Evolutionary conservation across 2,113 vertebrate genomes (phyloP).

Genomic region (Ifrita kowaldi): DNA sequence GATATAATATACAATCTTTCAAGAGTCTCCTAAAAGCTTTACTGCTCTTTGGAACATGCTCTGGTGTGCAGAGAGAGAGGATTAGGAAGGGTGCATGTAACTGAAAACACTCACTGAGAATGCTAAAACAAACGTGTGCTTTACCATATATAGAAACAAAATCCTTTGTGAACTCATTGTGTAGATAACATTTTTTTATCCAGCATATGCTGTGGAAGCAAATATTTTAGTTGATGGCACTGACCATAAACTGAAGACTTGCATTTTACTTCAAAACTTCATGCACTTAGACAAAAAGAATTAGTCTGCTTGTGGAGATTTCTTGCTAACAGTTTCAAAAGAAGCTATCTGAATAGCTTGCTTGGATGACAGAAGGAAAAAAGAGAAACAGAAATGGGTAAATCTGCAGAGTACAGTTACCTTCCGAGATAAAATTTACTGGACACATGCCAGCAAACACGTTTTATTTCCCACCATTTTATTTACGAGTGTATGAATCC

Average conservation of each 20-base stretch:
- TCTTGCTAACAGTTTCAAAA: not conserved
- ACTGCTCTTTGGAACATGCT: not conserved
- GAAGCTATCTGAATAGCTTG: not conserved
- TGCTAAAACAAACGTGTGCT: not conserved
- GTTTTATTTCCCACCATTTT: not conserved
- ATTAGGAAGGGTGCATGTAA: not conserved
- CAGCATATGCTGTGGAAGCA: not conserved
- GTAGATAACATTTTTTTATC: not conserved
- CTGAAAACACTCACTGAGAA: not conserved
- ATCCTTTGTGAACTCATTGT: not conserved
- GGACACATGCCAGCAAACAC: not conserved
- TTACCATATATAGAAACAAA: slow-evolving; percentile 13
- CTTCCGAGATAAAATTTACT: not conserved
- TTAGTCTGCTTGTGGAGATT: not conserved
- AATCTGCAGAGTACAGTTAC: not conserved
- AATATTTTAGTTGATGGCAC: not conserved
- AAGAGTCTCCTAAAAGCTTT: not conserved
- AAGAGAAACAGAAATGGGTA: not conserved
- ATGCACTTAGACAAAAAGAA: not conserved
- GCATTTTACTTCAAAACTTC: not conserved
- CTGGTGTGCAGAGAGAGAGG: not conserved
- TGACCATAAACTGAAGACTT: not conserved
- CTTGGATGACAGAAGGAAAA: not conserved
- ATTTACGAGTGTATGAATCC: not conserved
- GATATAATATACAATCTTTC: not conserved